Percentiles rank a stretch among this genome's conserved stretches.
Evolutionary conservation across 2,888 invertebrate genomes (phyloP).

Genomic region (Drosophila villosipedis): DNA sequence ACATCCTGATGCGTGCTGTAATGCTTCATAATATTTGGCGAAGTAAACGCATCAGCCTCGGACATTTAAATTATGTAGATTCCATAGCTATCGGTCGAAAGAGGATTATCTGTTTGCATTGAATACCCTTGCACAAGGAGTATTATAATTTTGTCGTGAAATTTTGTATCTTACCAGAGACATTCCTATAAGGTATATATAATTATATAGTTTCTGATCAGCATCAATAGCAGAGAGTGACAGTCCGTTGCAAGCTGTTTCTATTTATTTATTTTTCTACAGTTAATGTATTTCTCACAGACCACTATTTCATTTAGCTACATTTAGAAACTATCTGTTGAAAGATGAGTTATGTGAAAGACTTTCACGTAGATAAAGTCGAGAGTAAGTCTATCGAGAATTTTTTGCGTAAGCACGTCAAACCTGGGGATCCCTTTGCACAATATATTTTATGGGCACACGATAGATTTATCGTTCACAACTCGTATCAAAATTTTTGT

Average conservation of each 20-base stretch:
- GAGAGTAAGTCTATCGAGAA: neutral
- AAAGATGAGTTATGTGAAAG: neutral
- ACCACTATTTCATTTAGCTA: neutral
- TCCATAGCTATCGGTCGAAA: neutral
- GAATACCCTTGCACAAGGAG: neutral
- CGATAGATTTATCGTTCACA: neutral
- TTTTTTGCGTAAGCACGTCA: neutral
- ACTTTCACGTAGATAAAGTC: neutral
- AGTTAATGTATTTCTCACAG: neutral
- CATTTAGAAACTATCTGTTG: neutral
- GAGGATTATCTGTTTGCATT: neutral
- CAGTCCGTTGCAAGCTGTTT: neutral
- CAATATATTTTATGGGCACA: neutral
- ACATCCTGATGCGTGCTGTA: neutral
- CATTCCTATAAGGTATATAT: neutral
- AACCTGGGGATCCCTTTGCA: neutral
- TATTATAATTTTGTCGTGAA: neutral
- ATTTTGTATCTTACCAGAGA: neutral
- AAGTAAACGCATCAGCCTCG: neutral
- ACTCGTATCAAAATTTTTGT: neutral
- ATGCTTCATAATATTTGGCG: neutral
- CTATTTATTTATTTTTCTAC: neutral
- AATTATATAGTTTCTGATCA: neutral
- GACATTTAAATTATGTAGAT: neutral
- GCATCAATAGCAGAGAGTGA: neutral